Conservation (phyloP, 2,888 invertebrate species). For the Tridacna gigas region DNA sequence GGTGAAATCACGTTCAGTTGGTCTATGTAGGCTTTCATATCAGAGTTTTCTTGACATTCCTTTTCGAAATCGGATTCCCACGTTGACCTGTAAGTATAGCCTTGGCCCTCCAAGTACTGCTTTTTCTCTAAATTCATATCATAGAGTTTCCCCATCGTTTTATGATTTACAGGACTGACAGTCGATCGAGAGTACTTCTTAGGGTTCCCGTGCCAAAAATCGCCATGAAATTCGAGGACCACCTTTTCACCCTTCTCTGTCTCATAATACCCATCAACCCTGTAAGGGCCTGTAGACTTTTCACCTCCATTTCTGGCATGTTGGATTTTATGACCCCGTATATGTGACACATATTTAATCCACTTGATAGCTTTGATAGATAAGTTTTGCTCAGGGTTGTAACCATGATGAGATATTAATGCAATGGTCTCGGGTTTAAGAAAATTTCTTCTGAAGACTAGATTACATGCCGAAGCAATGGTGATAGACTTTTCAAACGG, state of each 20-base stretch:
- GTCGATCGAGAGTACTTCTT: conserved; percentile 20
- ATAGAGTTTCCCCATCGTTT: conserved; percentile 29
- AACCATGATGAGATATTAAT: conserved; percentile 61
- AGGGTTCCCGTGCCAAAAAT: conserved; percentile 39
- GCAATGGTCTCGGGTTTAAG: conserved; percentile 41
- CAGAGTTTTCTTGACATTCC: conserved; percentile 47
- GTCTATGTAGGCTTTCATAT: conserved; percentile 41
- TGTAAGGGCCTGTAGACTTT: conserved; percentile 24
- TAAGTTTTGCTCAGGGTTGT: conserved; percentile 56
- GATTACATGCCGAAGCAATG: conserved; percentile 55
- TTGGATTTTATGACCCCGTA: conserved; percentile 22
- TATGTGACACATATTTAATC: conserved; percentile 46
- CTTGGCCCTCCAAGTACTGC: conserved; percentile 22
- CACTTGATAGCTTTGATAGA: conserved; percentile 54
- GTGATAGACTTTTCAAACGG: conserved; percentile 55
- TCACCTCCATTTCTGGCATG: conserved; percentile 41
- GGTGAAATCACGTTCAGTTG: no score
- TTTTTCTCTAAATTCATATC: conserved; percentile 29
- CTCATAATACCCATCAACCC: conserved; percentile 37
- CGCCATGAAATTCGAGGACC: conserved; percentile 33
- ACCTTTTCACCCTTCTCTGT: neutral
- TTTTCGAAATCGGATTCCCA: conserved; percentile 59
- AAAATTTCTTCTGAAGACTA: conserved; percentile 49
- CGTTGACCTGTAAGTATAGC: conserved; percentile 15
- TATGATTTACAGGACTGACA: conserved; percentile 20